Evolutionary conservation across 2,797 vertebrate species (phyloP), one percentile per base, ranked within the genome.

Genomic region (Xiphorhynchus erythropygius): DNA sequence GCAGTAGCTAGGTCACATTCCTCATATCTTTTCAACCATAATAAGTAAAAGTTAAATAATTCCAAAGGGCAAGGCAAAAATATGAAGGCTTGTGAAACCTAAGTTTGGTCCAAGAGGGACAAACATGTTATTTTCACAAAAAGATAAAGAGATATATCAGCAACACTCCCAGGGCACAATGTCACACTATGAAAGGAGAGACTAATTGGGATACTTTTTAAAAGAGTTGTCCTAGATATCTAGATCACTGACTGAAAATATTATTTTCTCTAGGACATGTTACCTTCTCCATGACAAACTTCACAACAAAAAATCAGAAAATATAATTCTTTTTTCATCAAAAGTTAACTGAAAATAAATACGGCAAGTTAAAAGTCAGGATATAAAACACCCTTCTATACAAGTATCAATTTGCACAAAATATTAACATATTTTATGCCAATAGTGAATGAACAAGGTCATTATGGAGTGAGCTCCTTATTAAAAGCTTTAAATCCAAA

Each of bases 401-500:
- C 4, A 25, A 19, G 2, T 12, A 74, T 74, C 18, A 30, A 28
- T 87, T 93, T 93, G 49, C 46, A 87, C 12, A 53, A 93, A 30
- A 9, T 50, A 52, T 55, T 80, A 80, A 18, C 13, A 41, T 89
- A 71, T 52, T 83, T 91, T 68, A 85, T 63, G 23, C 13, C 68
- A 80, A 55, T 10, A 77, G 28, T 33, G n/a, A 89, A 89, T 41
- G n/a, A 83, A 78, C 37, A 68, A 74, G 25, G 75, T 87, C n/a
- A 75, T 92, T 92, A 80, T 39, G 14, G 64, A 80, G 6, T 8
- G 37, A 89, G 33, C 3, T 85, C 17, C 57, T 82, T 83, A 56
- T 87, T 80, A 89, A 75, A 80, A 94, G 78, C 87, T 94, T 87
- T 93, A 91, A 89, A 96, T 85, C 35, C 3, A 4, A 80, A 84